Evolutionary conservation across 2,888 invertebrate genomes (phyloP).

Genomic region (Plagiodera versicolora): DNA sequence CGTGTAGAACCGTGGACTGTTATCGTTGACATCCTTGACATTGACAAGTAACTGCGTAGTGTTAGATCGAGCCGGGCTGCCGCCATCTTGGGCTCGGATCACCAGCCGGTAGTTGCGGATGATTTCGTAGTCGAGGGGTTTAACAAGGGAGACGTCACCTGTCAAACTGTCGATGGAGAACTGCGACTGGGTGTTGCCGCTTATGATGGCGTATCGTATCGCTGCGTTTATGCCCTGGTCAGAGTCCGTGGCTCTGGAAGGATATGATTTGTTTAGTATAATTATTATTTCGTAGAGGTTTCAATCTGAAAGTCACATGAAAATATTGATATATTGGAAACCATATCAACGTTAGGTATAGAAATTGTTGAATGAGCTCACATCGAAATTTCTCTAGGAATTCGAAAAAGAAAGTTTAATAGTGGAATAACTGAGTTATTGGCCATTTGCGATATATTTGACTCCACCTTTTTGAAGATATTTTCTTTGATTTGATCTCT

Average conservation of each 20-base stretch:
- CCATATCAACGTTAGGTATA: no score
- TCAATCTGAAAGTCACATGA: no score
- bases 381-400: no score
- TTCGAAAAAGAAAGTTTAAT: no score
- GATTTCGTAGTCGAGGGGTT: conserved; percentile 87
- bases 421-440: no score
- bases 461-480: no score
- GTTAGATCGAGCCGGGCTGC: conserved; percentile 90
- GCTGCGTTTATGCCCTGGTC: conserved; percentile 93
- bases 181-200: conserved; percentile 91
- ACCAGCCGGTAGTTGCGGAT: conserved; percentile 83
- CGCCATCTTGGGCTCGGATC: conserved; percentile 94
- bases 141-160: conserved; percentile 86
- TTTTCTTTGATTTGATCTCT: no score
- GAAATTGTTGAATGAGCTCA: no score
- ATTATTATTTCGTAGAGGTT: no score
- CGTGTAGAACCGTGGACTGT: conserved; percentile 76
- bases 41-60: conserved; percentile 92
- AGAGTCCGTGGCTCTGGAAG: conserved; percentile 79
- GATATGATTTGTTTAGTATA: no score
- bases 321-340: no score
- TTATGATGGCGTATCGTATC: conserved; percentile 91
- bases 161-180: conserved; percentile 93
- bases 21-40: conserved; percentile 94
- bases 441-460: no score